Evolutionary conservation across 2,888 invertebrate genomes (phyloP), one percentile per base, ranked within the genome.

Genomic region (Daptonema setosum): DNA sequence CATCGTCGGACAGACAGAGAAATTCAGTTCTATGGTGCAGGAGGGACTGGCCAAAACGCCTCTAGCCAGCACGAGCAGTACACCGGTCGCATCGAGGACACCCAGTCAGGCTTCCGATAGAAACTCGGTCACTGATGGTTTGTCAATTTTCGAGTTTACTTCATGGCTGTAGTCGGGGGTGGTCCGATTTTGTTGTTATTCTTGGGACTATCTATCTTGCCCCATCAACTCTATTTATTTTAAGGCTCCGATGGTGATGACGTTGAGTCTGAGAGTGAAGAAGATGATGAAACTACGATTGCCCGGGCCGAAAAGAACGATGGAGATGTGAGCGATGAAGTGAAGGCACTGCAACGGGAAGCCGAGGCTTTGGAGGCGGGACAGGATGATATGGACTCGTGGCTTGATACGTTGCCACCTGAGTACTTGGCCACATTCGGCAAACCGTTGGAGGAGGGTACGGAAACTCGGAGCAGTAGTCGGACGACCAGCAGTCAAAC

Each of bases 1-100:
- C 72, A 90, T 97, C 69, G 93, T 97, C 58, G 93, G 91, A 74
- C 87, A 90, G 75, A 93, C 95, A 0, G 95, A 97, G 74, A 88
- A 87, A 70, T 93, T 90, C 77, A 64, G 62, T 52, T 61, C 57
- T 26, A 58, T 65, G 51, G 62, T 68, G 14, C 63, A 64, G 41
- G 65, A 66, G 55, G 63, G 66, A 22, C 61, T 66, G 26, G 55
- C 56, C n/a, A 56, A 54, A 22, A 2, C 28, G 29, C 2, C 28
- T 2, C 17, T 30, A 2, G 20, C 20, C 8, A n/a, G 2, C 29
- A n/a, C 20, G 24, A 41, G 57, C 17, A 60, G 62, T 26, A 63
- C 56, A 2, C 56, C 43, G 14, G 20, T 45, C 26, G 3, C 28
- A 14, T 47, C 53, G 8, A 2, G 47, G n/a, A 26, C 30, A 2